Percentiles rank a stretch among this genome's conserved stretches.
Evolutionary conservation across 2,797 vertebrate species (phyloP).

Genomic region (Anguilla pacifica): DNA sequence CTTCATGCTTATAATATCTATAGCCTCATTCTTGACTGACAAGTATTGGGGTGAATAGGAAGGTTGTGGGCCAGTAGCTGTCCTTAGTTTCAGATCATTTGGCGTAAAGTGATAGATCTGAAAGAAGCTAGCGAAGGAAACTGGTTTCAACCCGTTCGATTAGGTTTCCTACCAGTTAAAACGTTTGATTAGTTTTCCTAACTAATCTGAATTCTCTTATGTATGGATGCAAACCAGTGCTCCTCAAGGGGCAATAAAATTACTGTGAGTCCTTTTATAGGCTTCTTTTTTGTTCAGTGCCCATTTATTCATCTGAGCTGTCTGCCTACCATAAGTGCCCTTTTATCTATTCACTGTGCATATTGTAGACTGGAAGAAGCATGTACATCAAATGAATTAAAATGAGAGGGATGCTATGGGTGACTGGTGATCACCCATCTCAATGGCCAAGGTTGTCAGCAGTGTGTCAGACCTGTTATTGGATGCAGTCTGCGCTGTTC

Average conservation of each 20-base stretch:
- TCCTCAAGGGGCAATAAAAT: neutral
- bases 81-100: neutral
- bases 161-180: neutral
- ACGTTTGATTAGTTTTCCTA: neutral
- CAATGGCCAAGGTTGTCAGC: neutral
- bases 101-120: neutral
- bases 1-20: neutral
- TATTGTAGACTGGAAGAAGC: neutral
- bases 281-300: too few relatives aligned
- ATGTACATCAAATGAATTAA: neutral
- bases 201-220: neutral
- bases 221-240: neutral
- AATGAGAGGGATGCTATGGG: neutral
- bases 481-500: neutral
- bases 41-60: neutral
- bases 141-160: too few relatives aligned
- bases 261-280: too few relatives aligned
- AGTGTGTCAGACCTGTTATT: neutral
- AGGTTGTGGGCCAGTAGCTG: neutral
- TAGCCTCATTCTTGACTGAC: neutral
- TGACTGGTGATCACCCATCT: neutral
- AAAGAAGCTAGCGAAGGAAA: neutral
- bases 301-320: neutral
- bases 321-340: neutral
- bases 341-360: neutral